These are phyloP conservation scores for Drosophila ohnishii DNA, from an alignment of 1,140 invertebrate species.

Conservation along the genomic window DNA sequence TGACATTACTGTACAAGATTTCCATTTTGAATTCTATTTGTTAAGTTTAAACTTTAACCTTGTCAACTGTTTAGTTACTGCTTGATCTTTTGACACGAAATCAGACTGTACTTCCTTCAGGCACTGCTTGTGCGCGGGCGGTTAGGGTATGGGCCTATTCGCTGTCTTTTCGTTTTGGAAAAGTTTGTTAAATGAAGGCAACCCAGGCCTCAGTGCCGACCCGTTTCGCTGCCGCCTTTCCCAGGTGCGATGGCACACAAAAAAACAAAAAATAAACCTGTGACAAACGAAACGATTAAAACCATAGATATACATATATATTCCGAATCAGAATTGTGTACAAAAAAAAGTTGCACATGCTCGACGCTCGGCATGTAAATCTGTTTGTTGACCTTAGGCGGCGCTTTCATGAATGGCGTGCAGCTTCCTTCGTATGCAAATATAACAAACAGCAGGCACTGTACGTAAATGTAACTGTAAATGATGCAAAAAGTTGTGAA, in stretches of 20 bases:
- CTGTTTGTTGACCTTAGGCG: constrained; percentile 53
- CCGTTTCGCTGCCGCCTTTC: constrained; percentile 35
- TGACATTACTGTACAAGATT: neutral
- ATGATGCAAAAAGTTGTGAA: constrained; percentile 44
- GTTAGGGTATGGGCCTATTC: constrained; percentile 16
- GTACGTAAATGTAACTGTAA: constrained; percentile 42
- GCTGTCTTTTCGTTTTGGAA: constrained; percentile 9
- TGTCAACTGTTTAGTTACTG: too few relatives aligned
- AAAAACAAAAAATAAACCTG: constrained; percentile 28
- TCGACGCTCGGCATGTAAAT: constrained; percentile 23
- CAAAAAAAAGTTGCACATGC: constrained; percentile 14
- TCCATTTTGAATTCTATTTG: neutral
- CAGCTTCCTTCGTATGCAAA: constrained; percentile 43
- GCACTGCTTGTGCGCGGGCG: constrained; percentile 14
- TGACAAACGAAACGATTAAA: constrained; percentile 50
- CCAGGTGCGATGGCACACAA: constrained; percentile 62
- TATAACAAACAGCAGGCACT: neutral
- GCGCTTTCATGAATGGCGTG: constrained; percentile 44
- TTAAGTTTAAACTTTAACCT: too few relatives aligned
- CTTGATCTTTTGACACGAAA: neutral
- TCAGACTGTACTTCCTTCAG: neutral
- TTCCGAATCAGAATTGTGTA: constrained; percentile 3
- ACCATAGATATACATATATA: constrained; percentile 19
- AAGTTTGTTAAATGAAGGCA: constrained; percentile 43
- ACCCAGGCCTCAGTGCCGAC: constrained; percentile 10